Evolutionary conservation across 2,113 vertebrate genomes (phyloP), one percentile per base, ranked within the genome.

Genomic region (Epinephelus cyanopodus): DNA sequence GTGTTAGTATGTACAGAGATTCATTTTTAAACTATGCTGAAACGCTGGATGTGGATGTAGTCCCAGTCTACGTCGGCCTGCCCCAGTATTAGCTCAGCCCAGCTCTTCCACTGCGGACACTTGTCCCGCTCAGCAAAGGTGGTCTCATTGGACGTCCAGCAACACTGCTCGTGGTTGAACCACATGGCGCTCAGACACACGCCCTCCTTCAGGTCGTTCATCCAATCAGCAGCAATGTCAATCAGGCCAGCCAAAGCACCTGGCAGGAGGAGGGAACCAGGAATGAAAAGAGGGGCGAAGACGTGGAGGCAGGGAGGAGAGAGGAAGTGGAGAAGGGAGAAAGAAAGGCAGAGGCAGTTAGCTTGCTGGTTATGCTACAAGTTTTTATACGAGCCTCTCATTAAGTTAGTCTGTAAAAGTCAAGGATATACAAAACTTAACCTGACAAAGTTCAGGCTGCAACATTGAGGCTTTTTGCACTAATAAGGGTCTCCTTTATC

Each of bases 161-260:
- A 99, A 89, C 98, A 99, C 92, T 99, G 98, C 81, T 99, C 98
- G 17, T 99, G 98, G 93, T 99, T 99, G 93, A 97, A 99, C 98
- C 98, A 99, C 94, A 99, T 93, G 25, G 97, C 98, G 79, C 96
- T 96, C 81, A 99, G 96, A 87, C 98, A 99, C 91, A 99, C 96
- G 53, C 98, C 98, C 93, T 99, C 98, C 94, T 99, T 99, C 50
- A 99, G 94, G 92, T 99, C 98, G 70, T 98, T 98, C 98, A 99
- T 95, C 98, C 98, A 99, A 84, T 99, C 98, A 45, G 98, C 97
- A 76, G 98, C 98, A 76, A 99, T 99, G 92, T 99, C 98, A 91
- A 99, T 99, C 87, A 99, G 94, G 80, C 98, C 98, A 27, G 98
- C 98, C 92, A 99, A 85, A n/a, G 98, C 98, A 84, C 98, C 98